These are phyloP conservation scores for Drosophila oshimai DNA, from an alignment of 1,140 invertebrate genomes.

Conservation along the genomic window DNA sequence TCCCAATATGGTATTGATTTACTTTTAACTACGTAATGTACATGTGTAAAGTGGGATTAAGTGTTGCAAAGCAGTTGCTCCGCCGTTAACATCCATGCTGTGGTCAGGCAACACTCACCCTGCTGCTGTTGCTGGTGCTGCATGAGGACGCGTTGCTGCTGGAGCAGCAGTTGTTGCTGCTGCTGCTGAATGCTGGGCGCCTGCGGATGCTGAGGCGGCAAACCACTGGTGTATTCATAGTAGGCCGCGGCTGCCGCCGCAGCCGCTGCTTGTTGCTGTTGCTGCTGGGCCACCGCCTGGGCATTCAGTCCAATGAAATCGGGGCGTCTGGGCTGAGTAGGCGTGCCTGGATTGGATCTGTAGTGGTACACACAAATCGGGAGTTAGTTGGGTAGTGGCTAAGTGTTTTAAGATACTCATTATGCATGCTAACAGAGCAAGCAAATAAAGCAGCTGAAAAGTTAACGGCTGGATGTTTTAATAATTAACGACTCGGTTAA, in stretches of 20 bases:
- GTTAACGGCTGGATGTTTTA: constrained; percentile 3
- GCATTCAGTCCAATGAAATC: constrained; percentile 90
- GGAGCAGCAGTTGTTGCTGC: constrained; percentile 62
- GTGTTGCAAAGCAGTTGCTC: no score
- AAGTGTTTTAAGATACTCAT: no score
- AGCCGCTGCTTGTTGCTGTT: constrained; percentile 75
- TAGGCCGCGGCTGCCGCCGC: constrained; percentile 82
- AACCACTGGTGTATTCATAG: constrained; percentile 83
- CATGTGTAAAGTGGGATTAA: no score
- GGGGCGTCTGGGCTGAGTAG: constrained; percentile 91
- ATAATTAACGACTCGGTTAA: constrained; percentile 10
- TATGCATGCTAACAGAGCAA: constrained; percentile 11
- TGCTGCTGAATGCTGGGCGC: constrained; percentile 75
- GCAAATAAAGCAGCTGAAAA: constrained; percentile 4
- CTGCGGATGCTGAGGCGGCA: constrained; percentile 78
- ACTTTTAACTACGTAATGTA: no score
- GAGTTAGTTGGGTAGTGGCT: not conserved
- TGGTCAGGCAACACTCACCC: constrained; percentile 49
- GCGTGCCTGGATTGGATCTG: constrained; percentile 94
- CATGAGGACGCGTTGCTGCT: constrained; percentile 71
- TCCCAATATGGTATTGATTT: no score
- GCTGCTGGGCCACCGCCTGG: constrained; percentile 51
- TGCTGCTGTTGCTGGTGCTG: constrained; percentile 78
- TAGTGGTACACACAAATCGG: constrained; percentile 23
- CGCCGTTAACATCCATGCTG: no score